These are phyloP conservation scores for Nasonia giraulti DNA, from an alignment of 1,140 invertebrate species.

Conservation along the genomic window DNA sequence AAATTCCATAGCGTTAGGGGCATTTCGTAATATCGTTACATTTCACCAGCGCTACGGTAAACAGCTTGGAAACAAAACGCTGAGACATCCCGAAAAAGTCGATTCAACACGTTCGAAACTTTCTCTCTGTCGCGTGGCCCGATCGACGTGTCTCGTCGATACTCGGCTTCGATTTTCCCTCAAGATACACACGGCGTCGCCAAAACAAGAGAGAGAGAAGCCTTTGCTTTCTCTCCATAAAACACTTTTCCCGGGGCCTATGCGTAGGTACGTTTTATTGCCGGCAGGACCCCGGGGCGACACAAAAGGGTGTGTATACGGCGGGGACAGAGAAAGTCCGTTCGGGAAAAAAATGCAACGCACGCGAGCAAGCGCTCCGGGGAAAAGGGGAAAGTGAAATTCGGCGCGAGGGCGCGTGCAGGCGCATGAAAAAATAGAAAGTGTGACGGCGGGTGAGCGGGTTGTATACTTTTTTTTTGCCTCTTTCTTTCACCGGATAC, in stretches of 20 bases:
- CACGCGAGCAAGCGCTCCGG: conserved; percentile 16
- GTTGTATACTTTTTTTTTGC: conserved; percentile 42
- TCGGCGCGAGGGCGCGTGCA: conserved; percentile 27
- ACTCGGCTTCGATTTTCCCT: conserved; percentile 48
- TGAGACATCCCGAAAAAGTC: neutral
- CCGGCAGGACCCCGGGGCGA: conserved; percentile 40
- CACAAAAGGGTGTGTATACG: conserved; percentile 64
- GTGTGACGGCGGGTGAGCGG: conserved; percentile 51
- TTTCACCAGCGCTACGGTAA: neutral
- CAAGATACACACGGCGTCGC: conserved; percentile 42
- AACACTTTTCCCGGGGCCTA: conserved; percentile 50
- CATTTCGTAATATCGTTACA: neutral
- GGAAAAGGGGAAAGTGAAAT: conserved; percentile 42
- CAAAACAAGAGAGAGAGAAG: conserved; percentile 56
- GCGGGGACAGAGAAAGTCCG: conserved; percentile 62
- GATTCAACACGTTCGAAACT: conserved; percentile 7
- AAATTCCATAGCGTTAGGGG: neutral
- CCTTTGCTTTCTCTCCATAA: conserved; percentile 66
- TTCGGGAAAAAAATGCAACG: conserved; percentile 28
- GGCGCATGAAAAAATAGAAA: conserved; percentile 52
- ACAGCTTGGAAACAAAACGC: neutral
- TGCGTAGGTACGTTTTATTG: conserved; percentile 65
- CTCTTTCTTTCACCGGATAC: conserved; percentile 21
- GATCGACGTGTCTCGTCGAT: conserved; percentile 15
- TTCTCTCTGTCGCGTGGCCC: neutral